Evolutionary conservation across 2,888 invertebrate genomes (phyloP).

Genomic region (Morpho deidamia): DNA sequence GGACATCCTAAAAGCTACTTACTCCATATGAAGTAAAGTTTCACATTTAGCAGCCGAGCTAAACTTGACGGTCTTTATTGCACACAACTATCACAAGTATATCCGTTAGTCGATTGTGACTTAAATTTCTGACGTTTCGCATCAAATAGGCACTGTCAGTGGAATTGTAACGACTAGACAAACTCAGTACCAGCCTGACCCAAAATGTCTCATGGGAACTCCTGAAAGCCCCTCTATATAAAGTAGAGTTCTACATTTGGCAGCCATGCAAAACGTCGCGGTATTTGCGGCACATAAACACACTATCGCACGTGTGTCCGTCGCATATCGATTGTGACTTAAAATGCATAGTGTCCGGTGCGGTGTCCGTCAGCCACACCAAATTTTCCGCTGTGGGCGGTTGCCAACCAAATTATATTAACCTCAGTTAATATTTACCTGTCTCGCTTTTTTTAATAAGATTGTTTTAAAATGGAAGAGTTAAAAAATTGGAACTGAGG

Average conservation of each 20-base stretch:
- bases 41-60: conserved; percentile 68
- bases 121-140: conserved; percentile 37
- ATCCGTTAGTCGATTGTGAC: conserved; percentile 60
- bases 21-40: conserved; percentile 51
- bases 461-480: background rate
- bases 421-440: conserved; percentile 2
- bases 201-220: conserved; percentile 63
- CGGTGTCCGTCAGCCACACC: conserved; percentile 64
- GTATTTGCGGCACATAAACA: conserved; percentile 63
- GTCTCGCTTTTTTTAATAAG: conserved; percentile 1
- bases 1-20: conserved; percentile 65
- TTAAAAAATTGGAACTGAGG: background rate
- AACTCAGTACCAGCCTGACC: conserved; percentile 40
- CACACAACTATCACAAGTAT: conserved; percentile 55
- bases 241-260: conserved; percentile 59
- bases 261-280: conserved; percentile 65
- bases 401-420: conserved; percentile 20
- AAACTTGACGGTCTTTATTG: conserved; percentile 70
- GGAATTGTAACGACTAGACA: too few species aligned
- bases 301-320: conserved; percentile 56
- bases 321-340: conserved; percentile 69
- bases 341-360: conserved; percentile 68
- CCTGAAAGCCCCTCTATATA: conserved; percentile 61
- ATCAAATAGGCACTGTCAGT: too few species aligned
- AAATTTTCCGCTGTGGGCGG: conserved; percentile 65